Evolutionary conservation across 2,113 vertebrate species (phyloP).

Genomic region (Labeo catla): DNA sequence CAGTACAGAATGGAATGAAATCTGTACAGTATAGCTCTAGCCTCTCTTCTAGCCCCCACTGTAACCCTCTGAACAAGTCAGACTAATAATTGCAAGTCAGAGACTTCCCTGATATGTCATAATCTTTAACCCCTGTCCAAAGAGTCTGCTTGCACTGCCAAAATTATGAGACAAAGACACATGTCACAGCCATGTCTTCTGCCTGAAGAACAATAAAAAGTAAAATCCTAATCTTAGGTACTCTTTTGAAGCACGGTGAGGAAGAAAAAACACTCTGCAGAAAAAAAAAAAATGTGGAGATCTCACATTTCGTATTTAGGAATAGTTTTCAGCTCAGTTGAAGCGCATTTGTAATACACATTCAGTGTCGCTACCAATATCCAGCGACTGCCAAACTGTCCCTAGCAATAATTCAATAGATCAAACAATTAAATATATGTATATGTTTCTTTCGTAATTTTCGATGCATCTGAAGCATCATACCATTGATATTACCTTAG

Average conservation of each 20-base stretch:
- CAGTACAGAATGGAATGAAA: not conserved
- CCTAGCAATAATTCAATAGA: slow-evolving; percentile 62
- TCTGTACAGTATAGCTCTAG: not conserved
- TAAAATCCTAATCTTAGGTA: not conserved
- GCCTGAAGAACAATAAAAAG: no score
- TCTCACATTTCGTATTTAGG: slow-evolving; percentile 35
- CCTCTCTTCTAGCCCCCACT: not conserved
- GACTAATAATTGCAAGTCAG: not conserved
- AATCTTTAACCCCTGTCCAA: slow-evolving; percentile 10
- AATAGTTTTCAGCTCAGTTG: slow-evolving; percentile 42
- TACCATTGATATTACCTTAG: no score
- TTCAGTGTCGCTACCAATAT: not conserved
- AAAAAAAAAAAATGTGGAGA: slow-evolving; percentile 12
- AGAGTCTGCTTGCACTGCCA: slow-evolving; percentile 7
- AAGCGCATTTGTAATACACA: slow-evolving; percentile 42
- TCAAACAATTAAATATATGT: not conserved
- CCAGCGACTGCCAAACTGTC: slow-evolving; percentile 57
- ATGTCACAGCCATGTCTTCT: no score
- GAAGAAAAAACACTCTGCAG: slow-evolving; percentile 12
- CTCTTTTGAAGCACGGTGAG: not conserved
- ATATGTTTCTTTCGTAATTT: no score
- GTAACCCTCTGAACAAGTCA: not conserved
- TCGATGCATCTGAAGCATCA: no score
- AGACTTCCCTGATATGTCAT: not conserved
- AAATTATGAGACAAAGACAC: slow-evolving; percentile 33